Conservation (phyloP, 2,113 vertebrate genomes). For the Corythornis cristatus region DNA sequence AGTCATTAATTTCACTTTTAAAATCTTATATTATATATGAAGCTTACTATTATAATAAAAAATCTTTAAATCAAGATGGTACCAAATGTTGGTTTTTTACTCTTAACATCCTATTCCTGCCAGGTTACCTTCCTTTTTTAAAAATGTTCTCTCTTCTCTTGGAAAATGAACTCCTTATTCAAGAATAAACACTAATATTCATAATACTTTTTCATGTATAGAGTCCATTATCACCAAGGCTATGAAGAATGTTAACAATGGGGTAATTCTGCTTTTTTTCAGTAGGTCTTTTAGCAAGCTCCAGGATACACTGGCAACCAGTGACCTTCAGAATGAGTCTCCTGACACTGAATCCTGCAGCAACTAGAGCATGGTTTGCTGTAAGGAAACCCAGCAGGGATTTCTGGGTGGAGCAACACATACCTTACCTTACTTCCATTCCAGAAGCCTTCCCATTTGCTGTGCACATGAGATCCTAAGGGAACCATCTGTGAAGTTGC, state of each 20-base stretch:
- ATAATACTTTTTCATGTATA: not conserved
- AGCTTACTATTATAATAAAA: not conserved
- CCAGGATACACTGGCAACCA: not conserved
- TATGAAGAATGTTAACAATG: not conserved
- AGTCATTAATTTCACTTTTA: not conserved
- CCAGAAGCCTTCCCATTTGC: not conserved
- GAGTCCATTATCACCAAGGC: not conserved
- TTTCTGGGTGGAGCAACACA: not conserved
- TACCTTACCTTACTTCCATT: not conserved
- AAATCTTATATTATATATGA: not conserved
- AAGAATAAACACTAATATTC: not conserved
- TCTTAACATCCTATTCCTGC: not conserved
- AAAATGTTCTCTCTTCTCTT: not conserved
- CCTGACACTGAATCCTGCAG: not conserved
- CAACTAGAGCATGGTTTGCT: accelerated
- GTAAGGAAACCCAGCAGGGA: not conserved
- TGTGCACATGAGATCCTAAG: not conserved
- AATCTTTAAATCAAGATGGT: not conserved
- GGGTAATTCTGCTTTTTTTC: not conserved
- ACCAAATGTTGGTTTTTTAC: not conserved
- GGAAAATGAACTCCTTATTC: not conserved
- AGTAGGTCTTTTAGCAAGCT: not conserved
- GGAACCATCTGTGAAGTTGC: not conserved
- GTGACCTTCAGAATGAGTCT: not conserved
- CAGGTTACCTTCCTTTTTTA: not conserved